Evolutionary conservation across 2,888 invertebrate species (phyloP), one percentile per base, ranked within the genome.

Genomic region (Andrena trimmerana): DNA sequence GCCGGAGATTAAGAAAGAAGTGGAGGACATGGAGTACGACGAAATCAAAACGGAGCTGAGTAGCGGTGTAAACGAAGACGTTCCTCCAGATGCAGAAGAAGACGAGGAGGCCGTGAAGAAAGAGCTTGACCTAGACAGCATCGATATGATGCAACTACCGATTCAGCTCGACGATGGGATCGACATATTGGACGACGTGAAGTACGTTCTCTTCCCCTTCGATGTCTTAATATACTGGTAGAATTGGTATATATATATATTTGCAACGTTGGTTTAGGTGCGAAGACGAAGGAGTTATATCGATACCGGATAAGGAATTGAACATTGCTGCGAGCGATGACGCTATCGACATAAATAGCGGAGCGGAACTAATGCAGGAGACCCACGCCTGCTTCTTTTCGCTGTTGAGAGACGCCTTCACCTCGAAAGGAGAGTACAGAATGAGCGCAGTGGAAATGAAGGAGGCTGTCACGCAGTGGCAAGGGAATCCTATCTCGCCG

Each of bases 371-470:
- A 52, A 97, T 97, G 93, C 97, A 97, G 93, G 97, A 97, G 67
- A 97, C 97, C 0, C 97, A 97, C 88, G 96, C 97, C 0, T 97
- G 97, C 93, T 99, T 98, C 95, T 96, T 99, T 93, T 97, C 98
- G 0, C 94, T 99, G 59, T 95, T 99, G 36, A 95, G 99, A 5
- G 98, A 98, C 90, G 96, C 99, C 78, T 97, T 99, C 90, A 97
- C 97, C 71, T 97, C 98, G 0, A 96, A 97, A 5, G 96, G 96
- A 0, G 98, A 98, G 86, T 98, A 98, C 91, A 96, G 98, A 62
- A 97, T 98, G 94, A 97, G 97, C 33, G 96, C 97, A 83, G 95
- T 95, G 6, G 96, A 97, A 91, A 94, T 99, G 94, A 96, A 97
- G 92, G 95, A 97, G 88, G 95, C 97, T 66, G 95, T 98, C 33